phyloP scores from a whole-genome alignment of 2,113 vertebrate genomes.

The Nipponia nippon region DNA sequence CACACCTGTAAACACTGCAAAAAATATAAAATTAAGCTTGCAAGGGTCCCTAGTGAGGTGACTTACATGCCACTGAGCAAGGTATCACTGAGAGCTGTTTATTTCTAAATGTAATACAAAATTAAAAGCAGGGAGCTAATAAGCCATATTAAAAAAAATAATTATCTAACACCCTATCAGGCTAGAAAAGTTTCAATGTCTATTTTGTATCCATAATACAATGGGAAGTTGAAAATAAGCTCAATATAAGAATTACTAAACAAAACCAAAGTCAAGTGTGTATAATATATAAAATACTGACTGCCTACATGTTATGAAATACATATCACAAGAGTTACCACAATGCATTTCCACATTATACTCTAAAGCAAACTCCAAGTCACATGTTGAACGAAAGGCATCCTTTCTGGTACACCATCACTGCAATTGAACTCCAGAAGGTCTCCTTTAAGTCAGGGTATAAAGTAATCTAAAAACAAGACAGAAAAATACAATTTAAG shows the following conservation, averaged over 20 bases:
- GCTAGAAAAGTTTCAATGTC: background rate
- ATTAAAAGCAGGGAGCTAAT: background rate
- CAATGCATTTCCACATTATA: background rate
- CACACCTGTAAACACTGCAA: background rate
- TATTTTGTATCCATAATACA: constrained; percentile 8
- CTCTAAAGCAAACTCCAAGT: constrained; percentile 2
- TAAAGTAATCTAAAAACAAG: constrained; percentile 44
- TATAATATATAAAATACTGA: constrained; percentile 26
- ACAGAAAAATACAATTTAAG: background rate
- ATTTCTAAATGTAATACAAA: background rate
- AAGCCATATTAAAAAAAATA: background rate
- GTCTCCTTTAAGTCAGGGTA: background rate
- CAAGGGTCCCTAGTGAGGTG: background rate
- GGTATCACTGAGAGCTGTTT: background rate
- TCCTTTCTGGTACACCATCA: background rate
- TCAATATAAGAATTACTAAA: constrained; percentile 33
- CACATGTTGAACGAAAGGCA: background rate
- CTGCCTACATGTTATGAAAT: constrained; percentile 39
- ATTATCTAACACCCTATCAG: background rate
- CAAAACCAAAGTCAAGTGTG: background rate
- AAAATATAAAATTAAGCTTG: background rate
- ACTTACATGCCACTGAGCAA: background rate
- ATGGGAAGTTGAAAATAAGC: background rate
- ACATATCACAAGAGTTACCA: constrained; percentile 40
- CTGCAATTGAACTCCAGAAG: background rate